These are phyloP conservation scores for Cataglyphis albicans DNA, from an alignment of 2,888 invertebrate species.

Conservation along the genomic window DNA sequence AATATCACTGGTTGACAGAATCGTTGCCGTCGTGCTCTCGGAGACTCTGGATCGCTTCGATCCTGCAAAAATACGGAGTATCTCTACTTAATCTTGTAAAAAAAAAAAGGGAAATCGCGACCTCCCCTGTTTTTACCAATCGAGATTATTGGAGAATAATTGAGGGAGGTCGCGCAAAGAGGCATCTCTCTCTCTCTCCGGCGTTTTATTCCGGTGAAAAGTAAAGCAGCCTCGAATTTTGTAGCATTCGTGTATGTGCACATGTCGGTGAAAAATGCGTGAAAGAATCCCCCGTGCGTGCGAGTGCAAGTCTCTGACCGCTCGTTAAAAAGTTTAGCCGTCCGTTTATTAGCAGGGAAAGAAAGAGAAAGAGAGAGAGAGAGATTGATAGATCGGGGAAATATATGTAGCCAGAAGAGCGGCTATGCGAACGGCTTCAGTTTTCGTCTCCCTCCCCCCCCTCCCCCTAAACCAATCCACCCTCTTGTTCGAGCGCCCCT, in stretches of 20 bases:
- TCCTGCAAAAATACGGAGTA: conserved; percentile 79
- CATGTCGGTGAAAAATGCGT: conserved; percentile 66
- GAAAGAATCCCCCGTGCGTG: conserved; percentile 69
- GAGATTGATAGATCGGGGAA: conserved; percentile 54
- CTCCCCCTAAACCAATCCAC: conserved; percentile 21
- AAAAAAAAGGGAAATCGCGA: background rate
- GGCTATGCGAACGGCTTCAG: conserved; percentile 23
- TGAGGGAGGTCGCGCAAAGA: conserved; percentile 64
- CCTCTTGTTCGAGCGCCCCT: conserved; percentile 23
- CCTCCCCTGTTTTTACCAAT: background rate
- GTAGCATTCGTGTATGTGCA: conserved; percentile 60
- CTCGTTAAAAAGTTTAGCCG: conserved; percentile 84
- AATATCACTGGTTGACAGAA: conserved; percentile 86
- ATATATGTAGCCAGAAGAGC: conserved; percentile 68
- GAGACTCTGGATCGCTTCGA: conserved; percentile 73
- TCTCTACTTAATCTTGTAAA: too few species aligned
- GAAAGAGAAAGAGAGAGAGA: background rate
- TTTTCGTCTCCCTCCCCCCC: conserved; percentile 31
- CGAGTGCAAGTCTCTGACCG: conserved; percentile 77
- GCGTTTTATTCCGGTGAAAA: conserved; percentile 16
- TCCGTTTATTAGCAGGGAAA: conserved; percentile 77
- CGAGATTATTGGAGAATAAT: conserved; percentile 78
- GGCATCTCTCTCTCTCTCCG: background rate
- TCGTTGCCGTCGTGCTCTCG: conserved; percentile 86
- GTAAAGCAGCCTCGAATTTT: conserved; percentile 45